phyloP scores from a whole-genome alignment of 2,113 vertebrate genomes.

The Cyprinodon variegatus region DNA sequence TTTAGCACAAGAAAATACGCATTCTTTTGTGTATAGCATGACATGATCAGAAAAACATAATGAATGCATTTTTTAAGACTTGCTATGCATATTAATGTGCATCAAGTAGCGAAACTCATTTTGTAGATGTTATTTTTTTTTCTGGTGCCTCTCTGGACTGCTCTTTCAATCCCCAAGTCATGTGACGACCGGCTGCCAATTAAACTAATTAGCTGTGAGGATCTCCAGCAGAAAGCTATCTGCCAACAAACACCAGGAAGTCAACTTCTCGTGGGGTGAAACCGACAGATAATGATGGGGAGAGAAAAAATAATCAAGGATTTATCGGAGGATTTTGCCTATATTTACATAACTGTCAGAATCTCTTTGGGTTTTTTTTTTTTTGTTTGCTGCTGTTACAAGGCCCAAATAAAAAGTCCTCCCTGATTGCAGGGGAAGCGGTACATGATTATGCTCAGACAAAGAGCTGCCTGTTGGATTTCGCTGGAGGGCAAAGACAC shows the following conservation, averaged over 20 bases:
- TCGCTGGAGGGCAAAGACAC: constrained; percentile 39
- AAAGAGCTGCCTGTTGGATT: constrained; percentile 48
- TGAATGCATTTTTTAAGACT: not conserved
- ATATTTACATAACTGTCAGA: constrained; percentile 49
- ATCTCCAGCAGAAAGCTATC: constrained; percentile 32
- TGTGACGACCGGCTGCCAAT: constrained; percentile 1
- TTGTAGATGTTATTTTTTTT: not conserved
- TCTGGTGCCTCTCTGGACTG: not conserved
- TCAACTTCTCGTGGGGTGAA: constrained; percentile 41
- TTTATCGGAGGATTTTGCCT: constrained; percentile 36
- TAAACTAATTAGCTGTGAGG: constrained; percentile 7
- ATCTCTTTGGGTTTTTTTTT: constrained; percentile 27
- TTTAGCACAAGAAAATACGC: not conserved
- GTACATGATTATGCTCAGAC: constrained; percentile 56
- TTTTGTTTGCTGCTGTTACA: constrained; percentile 33
- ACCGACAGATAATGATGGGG: constrained; percentile 51
- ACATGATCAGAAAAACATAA: not conserved
- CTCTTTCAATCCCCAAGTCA: not conserved
- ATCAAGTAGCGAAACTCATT: not conserved
- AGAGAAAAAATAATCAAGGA: constrained; percentile 35
- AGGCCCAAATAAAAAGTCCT: constrained; percentile 51
- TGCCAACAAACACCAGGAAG: constrained; percentile 47
- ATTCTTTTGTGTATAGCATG: not conserved
- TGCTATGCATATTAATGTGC: not conserved
- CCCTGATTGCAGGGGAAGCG: constrained; percentile 63